These are phyloP conservation scores for Ceratotherium simum DNA, from an alignment of 2,113 vertebrate genomes.

Conservation along the genomic window DNA sequence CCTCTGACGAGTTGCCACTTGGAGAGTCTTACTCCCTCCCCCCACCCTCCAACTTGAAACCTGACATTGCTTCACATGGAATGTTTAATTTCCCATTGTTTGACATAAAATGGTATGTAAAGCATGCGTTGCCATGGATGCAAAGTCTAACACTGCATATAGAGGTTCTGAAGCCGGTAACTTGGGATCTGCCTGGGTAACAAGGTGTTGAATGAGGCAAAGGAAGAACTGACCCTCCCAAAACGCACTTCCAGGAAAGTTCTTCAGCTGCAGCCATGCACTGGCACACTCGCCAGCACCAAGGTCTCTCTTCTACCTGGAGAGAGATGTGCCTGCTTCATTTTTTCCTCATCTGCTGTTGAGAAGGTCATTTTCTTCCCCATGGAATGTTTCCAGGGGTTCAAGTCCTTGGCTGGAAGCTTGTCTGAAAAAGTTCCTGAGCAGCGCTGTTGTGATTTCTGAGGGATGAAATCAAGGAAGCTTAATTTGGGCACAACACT, in stretches of 20 bases:
- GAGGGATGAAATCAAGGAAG: background rate
- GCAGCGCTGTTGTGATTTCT: background rate
- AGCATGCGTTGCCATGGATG: slow-evolving; percentile 84
- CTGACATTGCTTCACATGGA: slow-evolving; percentile 75
- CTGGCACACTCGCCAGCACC: background rate
- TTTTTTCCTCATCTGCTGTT: background rate
- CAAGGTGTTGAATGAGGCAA: background rate
- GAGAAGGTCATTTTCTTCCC: background rate
- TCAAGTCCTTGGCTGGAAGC: background rate
- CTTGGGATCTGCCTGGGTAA: slow-evolving; percentile 71
- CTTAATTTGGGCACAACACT: background rate
- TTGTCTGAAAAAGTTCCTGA: background rate
- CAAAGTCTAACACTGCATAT: slow-evolving; percentile 42
- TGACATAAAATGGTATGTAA: slow-evolving; percentile 81
- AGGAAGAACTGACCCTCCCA: background rate
- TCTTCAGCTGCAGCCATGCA: background rate
- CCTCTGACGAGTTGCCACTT: slow-evolving; percentile 77
- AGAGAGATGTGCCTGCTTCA: background rate
- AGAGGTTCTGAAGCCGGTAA: slow-evolving; percentile 65
- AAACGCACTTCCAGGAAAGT: background rate
- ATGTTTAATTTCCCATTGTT: slow-evolving; percentile 86
- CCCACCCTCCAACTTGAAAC: slow-evolving; percentile 59
- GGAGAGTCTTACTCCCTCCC: slow-evolving; percentile 57
- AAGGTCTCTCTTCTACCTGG: background rate
- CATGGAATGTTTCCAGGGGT: background rate